Base-by-base conservation (phyloP, 2,797 vertebrate species). In the Tragopan temminckii region DNA sequence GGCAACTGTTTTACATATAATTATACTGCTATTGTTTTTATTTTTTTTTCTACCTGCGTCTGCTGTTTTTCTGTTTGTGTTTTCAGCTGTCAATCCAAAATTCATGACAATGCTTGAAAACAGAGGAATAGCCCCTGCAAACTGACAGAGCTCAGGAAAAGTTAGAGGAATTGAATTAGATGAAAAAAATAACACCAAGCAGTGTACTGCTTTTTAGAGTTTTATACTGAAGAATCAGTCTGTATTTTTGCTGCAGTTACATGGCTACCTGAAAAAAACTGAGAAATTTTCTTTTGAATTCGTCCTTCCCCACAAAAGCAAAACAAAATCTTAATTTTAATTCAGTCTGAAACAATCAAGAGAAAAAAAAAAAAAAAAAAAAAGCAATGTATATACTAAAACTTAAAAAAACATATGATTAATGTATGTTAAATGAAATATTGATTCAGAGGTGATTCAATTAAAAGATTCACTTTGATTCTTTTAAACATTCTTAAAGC, bases 11-110 rank as follows among this genome's bases (percentile, higher is more conserved):
- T 24, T 88, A 1, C 25, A 33, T 0, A 0, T 62, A 79, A 67
- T 78, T 67, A 43, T 80, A 52, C 52, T 77, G 13, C 59, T 57
- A 40, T 76, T 27, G 45, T 52, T 52, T 52, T 48, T 42, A 38
- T 38, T 45, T 48, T 71, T 80, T 25, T 68, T 81, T 38, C 24
- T 93, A 55, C 21, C 31, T 70, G 19, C 57, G 87, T 8, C 64
- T 81, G 33, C 25, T 94, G 24, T 6, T 42, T 80, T 88, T 36
- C 76, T 67, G 58, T 50, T 86, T 78, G 35, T 69, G 7, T 69
- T 95, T 91, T 81, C 57, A 95, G 38, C 23, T 84, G 88, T 59
- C 63, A 88, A 55, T 79, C 59, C 55, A 84, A 80, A 95, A 88
- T 80, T 77, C 63, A 52, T 59, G 62, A 35, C n/a, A 80, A 10